phyloP scores from a whole-genome alignment of 2,797 vertebrate species.

The Spinibarbus caldwelli region DNA sequence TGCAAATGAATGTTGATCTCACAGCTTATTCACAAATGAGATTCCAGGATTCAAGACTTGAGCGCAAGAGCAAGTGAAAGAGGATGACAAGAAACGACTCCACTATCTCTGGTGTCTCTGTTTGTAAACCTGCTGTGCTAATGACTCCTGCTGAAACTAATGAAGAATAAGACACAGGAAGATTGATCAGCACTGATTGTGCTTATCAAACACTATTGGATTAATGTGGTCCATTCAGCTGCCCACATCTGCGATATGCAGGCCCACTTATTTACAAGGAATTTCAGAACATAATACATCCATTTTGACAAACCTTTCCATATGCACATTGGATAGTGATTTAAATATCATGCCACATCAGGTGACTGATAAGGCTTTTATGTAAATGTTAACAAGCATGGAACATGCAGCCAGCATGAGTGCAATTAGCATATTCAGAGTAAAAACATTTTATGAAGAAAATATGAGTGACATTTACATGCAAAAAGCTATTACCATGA shows the following conservation, averaged over 20 bases:
- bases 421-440: neutral
- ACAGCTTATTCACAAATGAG: neutral
- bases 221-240: constrained; percentile 26
- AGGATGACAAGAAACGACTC: constrained; percentile 5
- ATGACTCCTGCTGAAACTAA: constrained; percentile 35
- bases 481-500: neutral
- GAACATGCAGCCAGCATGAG: neutral
- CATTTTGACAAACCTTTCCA: constrained; percentile 33
- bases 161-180: neutral
- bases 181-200: constrained; percentile 33
- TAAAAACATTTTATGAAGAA: constrained; percentile 7
- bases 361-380: neutral
- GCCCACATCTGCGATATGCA: neutral
- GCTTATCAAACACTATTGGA: constrained; percentile 42
- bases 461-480: constrained; percentile 13
- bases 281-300: constrained; percentile 1
- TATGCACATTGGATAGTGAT: neutral
- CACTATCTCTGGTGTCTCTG: constrained; percentile 28
- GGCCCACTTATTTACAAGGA: constrained; percentile 38
- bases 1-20: neutral
- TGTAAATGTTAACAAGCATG: constrained; percentile 3
- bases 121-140: constrained; percentile 46
- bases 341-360: constrained; percentile 10
- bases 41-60: neutral
- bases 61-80: neutral